These are phyloP conservation scores for Mesitornis unicolor DNA, from an alignment of 2,113 vertebrate genomes.

Conservation along the genomic window DNA sequence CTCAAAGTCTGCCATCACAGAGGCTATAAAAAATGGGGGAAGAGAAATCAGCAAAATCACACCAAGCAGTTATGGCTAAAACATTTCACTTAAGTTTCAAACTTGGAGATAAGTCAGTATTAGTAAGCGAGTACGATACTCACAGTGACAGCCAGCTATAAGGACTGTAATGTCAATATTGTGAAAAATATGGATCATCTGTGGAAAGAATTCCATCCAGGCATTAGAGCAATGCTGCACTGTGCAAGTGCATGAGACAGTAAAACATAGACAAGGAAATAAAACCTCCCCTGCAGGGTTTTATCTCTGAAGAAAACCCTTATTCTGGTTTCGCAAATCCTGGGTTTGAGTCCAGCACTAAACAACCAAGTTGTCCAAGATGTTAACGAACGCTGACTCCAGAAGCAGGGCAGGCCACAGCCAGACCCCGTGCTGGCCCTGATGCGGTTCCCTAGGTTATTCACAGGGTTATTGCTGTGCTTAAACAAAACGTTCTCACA, in stretches of 20 bases:
- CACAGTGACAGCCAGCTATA: slow-evolving; percentile 63
- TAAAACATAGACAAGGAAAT: not conserved
- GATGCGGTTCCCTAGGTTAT: not conserved
- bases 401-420: not conserved
- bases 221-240: not conserved
- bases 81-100: not conserved
- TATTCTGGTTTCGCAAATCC: not conserved
- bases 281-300: not conserved
- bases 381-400: not conserved
- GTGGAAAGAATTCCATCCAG: not conserved
- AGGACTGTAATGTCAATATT: slow-evolving; percentile 51
- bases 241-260: not conserved
- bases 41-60: not conserved
- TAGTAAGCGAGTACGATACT: not conserved
- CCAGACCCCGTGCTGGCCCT: not conserved
- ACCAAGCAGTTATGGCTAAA: not conserved
- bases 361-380: not conserved
- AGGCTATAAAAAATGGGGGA: slow-evolving; percentile 6
- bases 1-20: slow-evolving; percentile 57
- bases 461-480: too few relatives aligned
- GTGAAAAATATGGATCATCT: slow-evolving; percentile 68
- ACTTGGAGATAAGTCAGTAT: not conserved
- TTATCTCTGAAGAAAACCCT: not conserved
- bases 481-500: not conserved
- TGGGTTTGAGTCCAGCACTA: not conserved